Percentiles rank a stretch among this genome's conserved stretches.
Conservation (phyloP, 2,113 vertebrate species). For the Hypanus sabinus region DNA sequence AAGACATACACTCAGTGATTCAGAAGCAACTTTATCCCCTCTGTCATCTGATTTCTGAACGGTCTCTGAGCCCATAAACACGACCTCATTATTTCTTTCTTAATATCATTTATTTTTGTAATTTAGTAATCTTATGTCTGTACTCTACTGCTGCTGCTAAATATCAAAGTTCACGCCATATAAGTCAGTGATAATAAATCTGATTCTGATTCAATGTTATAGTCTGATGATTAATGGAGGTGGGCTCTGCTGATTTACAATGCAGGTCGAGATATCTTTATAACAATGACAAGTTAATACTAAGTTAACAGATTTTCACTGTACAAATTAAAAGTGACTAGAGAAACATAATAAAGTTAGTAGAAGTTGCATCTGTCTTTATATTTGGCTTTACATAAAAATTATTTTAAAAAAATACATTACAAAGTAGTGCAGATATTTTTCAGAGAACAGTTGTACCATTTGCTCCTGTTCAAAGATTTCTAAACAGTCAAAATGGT, state of each 20-base stretch:
- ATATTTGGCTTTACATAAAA: constrained; percentile 17
- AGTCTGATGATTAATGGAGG: neutral
- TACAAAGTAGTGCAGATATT: neutral
- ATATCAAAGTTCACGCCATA: too few species aligned
- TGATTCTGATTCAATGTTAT: neutral
- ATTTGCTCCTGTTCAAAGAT: constrained; percentile 8
- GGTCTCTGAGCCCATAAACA: too few species aligned
- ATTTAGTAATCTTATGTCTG: too few species aligned
- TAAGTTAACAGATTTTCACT: too few species aligned
- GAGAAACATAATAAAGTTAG: neutral
- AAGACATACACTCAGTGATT: too few species aligned
- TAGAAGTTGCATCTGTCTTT: neutral
- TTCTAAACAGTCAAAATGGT: neutral
- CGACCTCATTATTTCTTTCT: too few species aligned
- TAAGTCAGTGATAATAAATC: too few species aligned
- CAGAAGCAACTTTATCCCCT: too few species aligned
- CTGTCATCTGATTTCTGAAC: too few species aligned
- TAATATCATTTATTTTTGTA: too few species aligned
- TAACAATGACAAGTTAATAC: neutral
- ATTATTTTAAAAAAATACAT: constrained; percentile 18
- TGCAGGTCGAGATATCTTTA: neutral
- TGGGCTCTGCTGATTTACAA: neutral
- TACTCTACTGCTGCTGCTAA: too few species aligned
- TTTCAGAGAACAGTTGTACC: neutral
- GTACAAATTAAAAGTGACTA: neutral